A percentile compares a stretch with the other conserved stretches of the same genome.
Conservation (phyloP, 2,888 invertebrate genomes). For the Dilophus febrilis region DNA sequence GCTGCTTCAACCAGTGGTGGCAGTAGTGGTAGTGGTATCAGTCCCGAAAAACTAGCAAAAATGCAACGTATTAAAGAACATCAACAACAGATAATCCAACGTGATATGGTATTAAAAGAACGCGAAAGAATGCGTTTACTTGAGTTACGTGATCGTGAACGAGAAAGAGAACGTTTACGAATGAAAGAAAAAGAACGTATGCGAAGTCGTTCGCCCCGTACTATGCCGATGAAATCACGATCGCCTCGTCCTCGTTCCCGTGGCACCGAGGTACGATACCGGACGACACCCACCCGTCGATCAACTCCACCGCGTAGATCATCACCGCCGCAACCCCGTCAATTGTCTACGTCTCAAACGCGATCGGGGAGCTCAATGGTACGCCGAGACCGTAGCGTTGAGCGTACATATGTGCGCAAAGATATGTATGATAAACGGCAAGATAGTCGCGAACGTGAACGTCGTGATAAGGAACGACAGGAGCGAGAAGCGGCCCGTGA, state of each 20-base stretch:
- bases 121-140: constrained; percentile 19
- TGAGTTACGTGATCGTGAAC: constrained; percentile 25
- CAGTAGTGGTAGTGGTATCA: too few species aligned
- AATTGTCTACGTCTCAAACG: constrained; percentile 29
- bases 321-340: constrained; percentile 23
- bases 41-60: constrained; percentile 1
- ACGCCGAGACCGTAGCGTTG: constrained; percentile 24
- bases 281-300: constrained; percentile 24
- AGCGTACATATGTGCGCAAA: constrained; percentile 14
- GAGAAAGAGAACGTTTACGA: constrained; percentile 33
- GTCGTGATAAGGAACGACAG: constrained; percentile 22
- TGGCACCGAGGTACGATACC: constrained; percentile 30
- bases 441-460: constrained; percentile 32
- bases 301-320: constrained; percentile 28
- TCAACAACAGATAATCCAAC: constrained; percentile 12
- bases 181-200: constrained; percentile 34
- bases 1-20: not conserved
- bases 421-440: constrained; percentile 9
- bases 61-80: constrained; percentile 5
- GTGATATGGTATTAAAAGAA: constrained; percentile 17
- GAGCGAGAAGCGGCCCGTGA: constrained; percentile 40
- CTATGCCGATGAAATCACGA: constrained; percentile 19
- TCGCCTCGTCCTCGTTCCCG: constrained; percentile 29
- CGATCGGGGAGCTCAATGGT: not conserved
- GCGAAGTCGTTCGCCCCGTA: constrained; percentile 30